Evolutionary conservation across 2,797 vertebrate species (phyloP).

Genomic region (Betta splendens): DNA sequence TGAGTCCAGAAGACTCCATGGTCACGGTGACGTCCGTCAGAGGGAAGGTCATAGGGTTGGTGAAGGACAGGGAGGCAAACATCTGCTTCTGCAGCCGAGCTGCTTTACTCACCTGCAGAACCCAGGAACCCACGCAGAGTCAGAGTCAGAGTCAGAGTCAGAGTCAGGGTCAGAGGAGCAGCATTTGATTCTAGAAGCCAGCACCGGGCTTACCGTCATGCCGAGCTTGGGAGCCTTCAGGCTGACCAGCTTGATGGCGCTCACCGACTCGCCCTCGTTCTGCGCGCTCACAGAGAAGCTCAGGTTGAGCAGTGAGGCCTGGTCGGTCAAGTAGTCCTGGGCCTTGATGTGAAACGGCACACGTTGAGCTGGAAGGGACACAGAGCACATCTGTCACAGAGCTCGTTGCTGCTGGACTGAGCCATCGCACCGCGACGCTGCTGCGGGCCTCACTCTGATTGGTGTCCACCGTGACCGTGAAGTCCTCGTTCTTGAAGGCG

Average conservation of each 20-base stretch:
- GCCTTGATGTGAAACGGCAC: slow-evolving; percentile 14
- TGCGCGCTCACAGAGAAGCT: slow-evolving; percentile 31
- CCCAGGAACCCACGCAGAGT: too few species aligned
- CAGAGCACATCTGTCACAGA: neutral
- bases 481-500: slow-evolving; percentile 72
- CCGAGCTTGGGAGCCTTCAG: slow-evolving; percentile 77
- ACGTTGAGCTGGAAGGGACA: slow-evolving; percentile 35
- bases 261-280: slow-evolving; percentile 59
- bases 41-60: slow-evolving; percentile 79
- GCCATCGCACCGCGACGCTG: neutral
- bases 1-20: slow-evolving; percentile 83
- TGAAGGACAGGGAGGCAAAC: slow-evolving; percentile 82
- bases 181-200: too few species aligned
- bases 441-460: slow-evolving; percentile 42
- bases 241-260: slow-evolving; percentile 65
- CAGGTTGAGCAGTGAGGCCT: slow-evolving; percentile 48
- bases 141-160: too few species aligned
- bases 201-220: slow-evolving; percentile 74
- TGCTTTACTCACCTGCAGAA: slow-evolving; percentile 67
- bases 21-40: slow-evolving; percentile 73
- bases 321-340: slow-evolving; percentile 51
- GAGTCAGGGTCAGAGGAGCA: too few species aligned
- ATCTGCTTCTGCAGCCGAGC: slow-evolving; percentile 63
- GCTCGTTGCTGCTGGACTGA: too few species aligned
- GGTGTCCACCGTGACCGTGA: slow-evolving; percentile 19